Percentiles rank a stretch among this genome's conserved stretches.
Conservation (phyloP, 2,797 vertebrate species). For the Myioborus melanocephalus region DNA sequence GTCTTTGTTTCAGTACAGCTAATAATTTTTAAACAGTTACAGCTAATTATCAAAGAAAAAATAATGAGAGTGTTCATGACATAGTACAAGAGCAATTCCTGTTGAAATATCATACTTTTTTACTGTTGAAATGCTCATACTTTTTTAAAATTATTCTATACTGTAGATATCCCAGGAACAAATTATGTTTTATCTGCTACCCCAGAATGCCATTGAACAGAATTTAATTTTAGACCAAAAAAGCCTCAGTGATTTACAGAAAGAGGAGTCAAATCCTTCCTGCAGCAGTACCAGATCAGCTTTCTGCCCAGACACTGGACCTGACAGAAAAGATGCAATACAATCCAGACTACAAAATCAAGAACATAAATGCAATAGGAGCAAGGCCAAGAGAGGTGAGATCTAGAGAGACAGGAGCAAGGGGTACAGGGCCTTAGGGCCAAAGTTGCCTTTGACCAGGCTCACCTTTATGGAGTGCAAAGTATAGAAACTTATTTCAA, state of each 20-base stretch:
- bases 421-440: no score
- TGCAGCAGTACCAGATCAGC: background rate
- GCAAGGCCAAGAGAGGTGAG: background rate
- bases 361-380: background rate
- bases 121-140: background rate
- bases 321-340: background rate
- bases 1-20: slow-evolving; percentile 58
- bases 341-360: background rate
- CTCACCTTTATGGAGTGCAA: background rate
- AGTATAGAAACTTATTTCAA: background rate
- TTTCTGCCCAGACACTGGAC: background rate
- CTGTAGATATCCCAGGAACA: background rate
- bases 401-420: background rate
- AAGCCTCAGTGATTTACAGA: background rate
- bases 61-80: slow-evolving; percentile 40
- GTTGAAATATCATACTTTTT: background rate
- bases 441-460: background rate
- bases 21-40: slow-evolving; percentile 64
- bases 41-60: slow-evolving; percentile 66
- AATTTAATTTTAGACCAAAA: background rate
- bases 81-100: background rate
- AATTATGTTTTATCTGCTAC: background rate
- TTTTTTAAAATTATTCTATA: background rate
- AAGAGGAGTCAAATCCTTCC: background rate
- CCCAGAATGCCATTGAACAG: background rate